phyloP scores from a whole-genome alignment of 1,140 invertebrate genomes.

The Branchinecta lindahli region DNA sequence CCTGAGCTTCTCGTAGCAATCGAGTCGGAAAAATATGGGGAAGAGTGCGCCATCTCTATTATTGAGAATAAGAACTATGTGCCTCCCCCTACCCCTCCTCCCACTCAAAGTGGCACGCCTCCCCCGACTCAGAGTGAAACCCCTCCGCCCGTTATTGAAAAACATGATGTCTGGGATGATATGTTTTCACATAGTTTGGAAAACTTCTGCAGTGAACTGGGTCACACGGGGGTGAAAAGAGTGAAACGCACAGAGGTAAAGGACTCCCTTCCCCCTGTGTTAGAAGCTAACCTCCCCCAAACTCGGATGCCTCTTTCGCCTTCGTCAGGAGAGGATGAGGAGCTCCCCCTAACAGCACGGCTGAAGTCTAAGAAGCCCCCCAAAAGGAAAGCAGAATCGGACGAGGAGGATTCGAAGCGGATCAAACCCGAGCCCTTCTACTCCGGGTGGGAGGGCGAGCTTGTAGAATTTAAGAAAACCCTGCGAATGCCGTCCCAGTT shows the following conservation, averaged over 20 bases:
- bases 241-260: not conserved
- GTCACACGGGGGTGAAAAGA: not conserved
- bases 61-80: not conserved
- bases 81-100: not conserved
- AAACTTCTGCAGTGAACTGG: not conserved
- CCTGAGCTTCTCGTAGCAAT: not conserved
- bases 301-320: not conserved
- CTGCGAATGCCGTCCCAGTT: not conserved
- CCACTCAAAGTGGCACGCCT: not conserved
- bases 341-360: not conserved
- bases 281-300: not conserved
- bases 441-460: not conserved
- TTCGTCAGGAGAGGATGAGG: not conserved
- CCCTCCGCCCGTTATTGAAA: not conserved
- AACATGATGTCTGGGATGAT: not conserved
- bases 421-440: not conserved
- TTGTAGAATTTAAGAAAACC: not conserved
- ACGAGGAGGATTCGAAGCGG: not conserved
- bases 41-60: not conserved
- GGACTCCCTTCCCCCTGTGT: not conserved
- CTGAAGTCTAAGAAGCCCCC: not conserved
- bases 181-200: conserved; percentile 10
- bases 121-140: not conserved
- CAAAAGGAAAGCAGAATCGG: not conserved
- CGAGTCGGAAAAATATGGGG: not conserved